Base-by-base conservation (phyloP, 2,888 invertebrate species). In the Troilus luridus region DNA sequence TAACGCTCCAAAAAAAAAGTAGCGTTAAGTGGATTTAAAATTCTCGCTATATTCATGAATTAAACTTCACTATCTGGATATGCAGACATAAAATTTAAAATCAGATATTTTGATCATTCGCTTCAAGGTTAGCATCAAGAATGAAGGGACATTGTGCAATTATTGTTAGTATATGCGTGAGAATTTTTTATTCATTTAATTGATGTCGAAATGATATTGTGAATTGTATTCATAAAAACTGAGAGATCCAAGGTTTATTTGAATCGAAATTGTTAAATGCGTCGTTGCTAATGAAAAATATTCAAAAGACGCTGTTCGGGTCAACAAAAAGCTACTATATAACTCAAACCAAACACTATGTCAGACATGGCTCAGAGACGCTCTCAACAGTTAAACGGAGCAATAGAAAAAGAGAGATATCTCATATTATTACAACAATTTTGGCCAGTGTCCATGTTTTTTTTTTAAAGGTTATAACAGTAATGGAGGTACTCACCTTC, bases 401-500 rank as follows among this genome's bases (percentile, higher is more conserved):
- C 8, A 8, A 41, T 17, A 19, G n/a, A 85, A 85, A 24, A n/a
- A 27, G 6, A 21, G n/a, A 56, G 56, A n/a, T n/a, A 56, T 56
- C 10, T 58, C 85, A 85, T 85, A 85, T 85, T 85, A 85, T 56
- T 85, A 85, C 56, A 56, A 56, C 21, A n/a, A 56, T 58, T 85
- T 56, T 85, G 56, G 56, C 85, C 54, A 0, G 10, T 6, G 56
- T 54, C 85, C 85, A 85, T 85, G 54, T 58, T 77, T 77, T 27
- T 77, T 77, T 41, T 41, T 41, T 27, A 85, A 41, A 85, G 85
- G 85, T 85, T 85, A 85, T 85, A 85, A 85, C 85, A 85, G 85
- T 85, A 85, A 56, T 85, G 56, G 62, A 62, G 64, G 89, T 89
- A 89, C 91, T 91, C 88, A 92, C 92, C 92, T 91, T 92, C 92